Evolutionary conservation across 2,888 invertebrate genomes (phyloP).

Genomic region (Aphidoletes aphidimyza): DNA sequence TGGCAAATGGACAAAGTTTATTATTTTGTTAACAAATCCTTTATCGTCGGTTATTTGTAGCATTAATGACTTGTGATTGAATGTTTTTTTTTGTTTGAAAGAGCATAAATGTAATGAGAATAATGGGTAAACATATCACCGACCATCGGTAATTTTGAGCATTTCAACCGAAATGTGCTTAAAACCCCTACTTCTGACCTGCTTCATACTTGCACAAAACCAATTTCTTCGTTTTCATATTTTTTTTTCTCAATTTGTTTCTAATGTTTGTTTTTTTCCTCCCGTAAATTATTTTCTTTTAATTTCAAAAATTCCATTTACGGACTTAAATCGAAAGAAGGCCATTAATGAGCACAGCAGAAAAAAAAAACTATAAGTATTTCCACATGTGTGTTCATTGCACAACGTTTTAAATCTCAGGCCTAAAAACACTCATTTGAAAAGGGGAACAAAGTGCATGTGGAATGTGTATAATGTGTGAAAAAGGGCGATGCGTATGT

Average conservation of each 20-base stretch:
- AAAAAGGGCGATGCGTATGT: conserved; percentile 26
- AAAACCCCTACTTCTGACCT: too few relatives aligned
- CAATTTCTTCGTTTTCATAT: neutral
- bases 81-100: too few relatives aligned
- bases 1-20: neutral
- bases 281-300: conserved; percentile 23
- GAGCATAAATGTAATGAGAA: too few relatives aligned
- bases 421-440: neutral
- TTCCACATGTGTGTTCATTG: neutral
- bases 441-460: conserved; percentile 6
- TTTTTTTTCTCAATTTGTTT: neutral
- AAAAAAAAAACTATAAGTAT: neutral
- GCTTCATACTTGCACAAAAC: too few relatives aligned
- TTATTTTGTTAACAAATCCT: neutral
- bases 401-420: neutral
- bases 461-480: neutral
- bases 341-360: neutral
- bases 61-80: too few relatives aligned
- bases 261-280: neutral
- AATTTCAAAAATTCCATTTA: neutral
- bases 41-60: too few relatives aligned
- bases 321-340: neutral
- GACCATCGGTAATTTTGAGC: too few relatives aligned
- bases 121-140: too few relatives aligned
- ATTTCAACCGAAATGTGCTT: too few relatives aligned